Base-by-base conservation (phyloP, 2,113 vertebrate species). In the Elachura formosa region DNA sequence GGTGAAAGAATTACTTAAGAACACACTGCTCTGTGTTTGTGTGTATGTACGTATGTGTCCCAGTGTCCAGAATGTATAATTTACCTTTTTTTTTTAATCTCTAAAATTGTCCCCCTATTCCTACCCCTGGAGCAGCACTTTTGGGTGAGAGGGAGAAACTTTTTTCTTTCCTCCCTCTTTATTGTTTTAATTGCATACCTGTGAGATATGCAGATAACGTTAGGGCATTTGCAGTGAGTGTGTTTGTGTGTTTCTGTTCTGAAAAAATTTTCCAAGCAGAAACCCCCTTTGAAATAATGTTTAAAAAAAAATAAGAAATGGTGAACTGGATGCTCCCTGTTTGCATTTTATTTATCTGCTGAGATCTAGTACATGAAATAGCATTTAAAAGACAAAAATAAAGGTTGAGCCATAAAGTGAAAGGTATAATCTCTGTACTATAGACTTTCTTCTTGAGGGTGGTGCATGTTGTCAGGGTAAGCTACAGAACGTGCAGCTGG, bases 61-160 rank as follows among this genome's bases (percentile, higher is more conserved):
- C 79, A 55, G 13, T 84, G 69, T 93, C 75, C 91, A 48, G 90
- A 95, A 90, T 93, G 95, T 97, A 77, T 83, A 87, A 95, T 90
- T 95, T 94, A 82, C 93, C 73, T 94, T 54, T 89, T 69, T 82
- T 64, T 45, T 67, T 31, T 11, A 67, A 80, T 68, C 58, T 94
- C 87, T 29, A 89, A 26, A 96, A 62, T 95, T 83, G 43, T 95
- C 86, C 84, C 93, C 92, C 77, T n/a, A 86, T 83, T 96, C 79
- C 95, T 96, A 80, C 54, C 48, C 93, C 85, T 80, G 67, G 94
- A 97, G 93, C 96, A 98, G 97, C 97, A 98, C 97, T 98, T 98
- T 98, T 95, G 94, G 96, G 83, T 94, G 89, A 96, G 91, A 93
- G 95, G 94, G 95, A 91, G 93, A 96, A 94, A 94, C 72, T 68